These are phyloP conservation scores for Muntiacus reevesi DNA, from an alignment of 2,113 vertebrate species.

Conservation along the genomic window DNA sequence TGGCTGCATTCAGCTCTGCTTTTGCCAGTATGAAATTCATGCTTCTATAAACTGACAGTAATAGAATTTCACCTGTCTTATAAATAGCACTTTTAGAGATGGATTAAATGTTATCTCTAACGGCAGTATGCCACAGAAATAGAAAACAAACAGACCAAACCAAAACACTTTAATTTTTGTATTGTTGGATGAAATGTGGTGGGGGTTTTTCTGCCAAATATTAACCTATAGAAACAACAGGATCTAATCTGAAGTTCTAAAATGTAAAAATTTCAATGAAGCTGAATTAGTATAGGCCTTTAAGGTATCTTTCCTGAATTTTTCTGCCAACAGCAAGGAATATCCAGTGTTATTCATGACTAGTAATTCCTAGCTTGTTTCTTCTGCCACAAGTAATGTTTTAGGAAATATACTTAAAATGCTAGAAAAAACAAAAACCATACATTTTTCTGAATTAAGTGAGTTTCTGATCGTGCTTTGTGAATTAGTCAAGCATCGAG, in stretches of 20 bases:
- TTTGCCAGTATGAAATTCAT: not conserved
- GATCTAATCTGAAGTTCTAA: not conserved
- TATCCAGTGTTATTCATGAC: not conserved
- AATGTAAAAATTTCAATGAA: not conserved
- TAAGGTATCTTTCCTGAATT: conserved; percentile 29
- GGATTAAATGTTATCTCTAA: conserved; percentile 19
- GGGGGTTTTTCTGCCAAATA: not conserved
- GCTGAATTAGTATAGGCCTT: not conserved
- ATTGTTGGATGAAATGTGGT: not conserved
- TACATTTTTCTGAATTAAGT: not conserved
- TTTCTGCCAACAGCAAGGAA: not conserved
- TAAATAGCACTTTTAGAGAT: conserved; percentile 28
- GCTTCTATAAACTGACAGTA: not conserved
- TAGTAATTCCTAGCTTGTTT: not conserved
- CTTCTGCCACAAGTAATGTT: not conserved
- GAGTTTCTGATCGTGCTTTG: not conserved
- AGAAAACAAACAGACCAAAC: conserved; percentile 32
- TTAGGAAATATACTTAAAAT: conserved; percentile 11
- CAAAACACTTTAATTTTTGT: not conserved
- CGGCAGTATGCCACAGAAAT: not conserved
- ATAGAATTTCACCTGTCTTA: conserved; percentile 19
- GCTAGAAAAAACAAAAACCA: not conserved
- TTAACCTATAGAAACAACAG: conserved; percentile 16
- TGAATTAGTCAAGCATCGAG: not conserved
- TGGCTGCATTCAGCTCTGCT: not conserved